These are phyloP conservation scores for Hyphantria cunea DNA, from an alignment of 1,140 invertebrate species.

Conservation along the genomic window DNA sequence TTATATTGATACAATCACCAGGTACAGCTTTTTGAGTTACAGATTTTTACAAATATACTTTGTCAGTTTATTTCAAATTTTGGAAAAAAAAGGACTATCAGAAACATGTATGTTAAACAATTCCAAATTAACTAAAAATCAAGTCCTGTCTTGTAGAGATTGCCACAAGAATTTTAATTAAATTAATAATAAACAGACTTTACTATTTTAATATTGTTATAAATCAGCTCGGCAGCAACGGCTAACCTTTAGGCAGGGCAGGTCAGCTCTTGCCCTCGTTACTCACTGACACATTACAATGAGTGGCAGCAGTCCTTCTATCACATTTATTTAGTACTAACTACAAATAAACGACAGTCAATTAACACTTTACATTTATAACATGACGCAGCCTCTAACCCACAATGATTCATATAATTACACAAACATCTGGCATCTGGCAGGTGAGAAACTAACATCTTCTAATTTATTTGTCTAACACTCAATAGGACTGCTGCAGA, in stretches of 20 bases:
- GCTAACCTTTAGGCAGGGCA: background rate
- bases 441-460: slow-evolving; percentile 34
- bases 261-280: background rate
- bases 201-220: slow-evolving; percentile 14
- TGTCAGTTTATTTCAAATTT: slow-evolving; percentile 59
- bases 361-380: slow-evolving; percentile 54
- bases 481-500: slow-evolving; percentile 63
- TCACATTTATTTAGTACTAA: slow-evolving; percentile 55
- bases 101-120: slow-evolving; percentile 45
- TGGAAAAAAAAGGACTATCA: slow-evolving; percentile 46
- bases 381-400: slow-evolving; percentile 45
- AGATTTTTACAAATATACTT: slow-evolving; percentile 69
- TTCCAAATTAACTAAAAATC: slow-evolving; percentile 50
- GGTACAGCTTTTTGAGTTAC: slow-evolving; percentile 77
- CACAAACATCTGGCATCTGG: slow-evolving; percentile 49
- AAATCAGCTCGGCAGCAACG: slow-evolving; percentile 7
- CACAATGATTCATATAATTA: slow-evolving; percentile 41
- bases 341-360: slow-evolving; percentile 67
- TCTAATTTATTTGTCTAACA: slow-evolving; percentile 21
- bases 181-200: slow-evolving; percentile 26
- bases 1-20: slow-evolving; percentile 77
- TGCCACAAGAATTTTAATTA: slow-evolving; percentile 33
- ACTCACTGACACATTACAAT: slow-evolving; percentile 11
- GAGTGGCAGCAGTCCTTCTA: slow-evolving; percentile 62
- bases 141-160: slow-evolving; percentile 46